A percentile compares a stretch with the other conserved stretches of the same genome.
Conservation (phyloP, 2,113 vertebrate genomes). For the Gymnogyps californianus region DNA sequence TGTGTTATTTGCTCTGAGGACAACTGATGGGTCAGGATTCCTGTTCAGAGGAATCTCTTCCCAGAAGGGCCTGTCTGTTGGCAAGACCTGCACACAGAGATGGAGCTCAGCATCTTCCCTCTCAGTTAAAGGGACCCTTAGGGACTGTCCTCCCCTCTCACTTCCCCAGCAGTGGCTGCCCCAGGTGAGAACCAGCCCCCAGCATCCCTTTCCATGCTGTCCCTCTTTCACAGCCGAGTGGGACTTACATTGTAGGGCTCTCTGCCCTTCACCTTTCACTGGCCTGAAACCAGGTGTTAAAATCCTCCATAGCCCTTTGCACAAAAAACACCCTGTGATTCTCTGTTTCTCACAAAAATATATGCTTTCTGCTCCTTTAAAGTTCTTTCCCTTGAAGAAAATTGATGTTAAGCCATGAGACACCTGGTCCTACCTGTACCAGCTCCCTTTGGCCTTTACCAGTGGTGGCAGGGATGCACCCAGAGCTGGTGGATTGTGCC, state of each 20-base stretch:
- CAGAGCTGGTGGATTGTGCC: neutral
- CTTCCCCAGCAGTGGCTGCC: neutral
- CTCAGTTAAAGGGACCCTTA: neutral
- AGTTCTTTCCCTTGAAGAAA: neutral
- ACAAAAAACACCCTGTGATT: neutral
- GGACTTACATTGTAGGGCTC: rapidly evolving
- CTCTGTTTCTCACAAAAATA: neutral
- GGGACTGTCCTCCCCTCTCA: neutral
- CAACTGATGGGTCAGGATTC: neutral
- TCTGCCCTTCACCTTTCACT: neutral
- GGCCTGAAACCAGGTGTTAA: neutral
- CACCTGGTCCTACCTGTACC: neutral
- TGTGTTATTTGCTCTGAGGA: neutral
- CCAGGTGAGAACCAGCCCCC: neutral
- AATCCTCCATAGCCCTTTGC: neutral
- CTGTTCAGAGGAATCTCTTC: neutral
- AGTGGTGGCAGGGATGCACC: neutral
- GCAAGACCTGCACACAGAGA: neutral
- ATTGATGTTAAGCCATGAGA: neutral
- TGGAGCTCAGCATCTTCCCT: neutral
- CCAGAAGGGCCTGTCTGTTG: neutral
- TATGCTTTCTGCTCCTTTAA: neutral
- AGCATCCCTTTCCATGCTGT: neutral
- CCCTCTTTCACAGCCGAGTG: neutral
- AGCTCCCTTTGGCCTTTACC: neutral